Conservation (phyloP, 2,888 invertebrate species). For the Rhagophthalmus giganteus region DNA sequence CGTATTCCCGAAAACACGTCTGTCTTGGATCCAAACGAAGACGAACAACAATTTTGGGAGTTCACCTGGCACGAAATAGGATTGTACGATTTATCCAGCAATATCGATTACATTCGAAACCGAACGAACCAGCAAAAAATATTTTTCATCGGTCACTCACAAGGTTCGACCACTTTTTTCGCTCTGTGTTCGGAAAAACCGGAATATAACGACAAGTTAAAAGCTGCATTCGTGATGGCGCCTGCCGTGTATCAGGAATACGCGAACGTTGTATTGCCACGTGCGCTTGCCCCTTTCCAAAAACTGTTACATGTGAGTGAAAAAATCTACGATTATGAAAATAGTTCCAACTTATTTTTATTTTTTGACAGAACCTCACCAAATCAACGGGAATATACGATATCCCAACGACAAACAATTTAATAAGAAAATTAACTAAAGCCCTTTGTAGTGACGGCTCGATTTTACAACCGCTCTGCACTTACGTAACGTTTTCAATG, state of each 20-base stretch:
- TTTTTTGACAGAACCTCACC: not conserved
- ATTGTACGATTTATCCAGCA: conserved; percentile 72
- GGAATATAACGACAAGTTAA: conserved; percentile 12
- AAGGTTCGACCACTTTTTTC: conserved; percentile 11
- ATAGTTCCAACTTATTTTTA: too few relatives aligned
- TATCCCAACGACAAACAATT: not conserved
- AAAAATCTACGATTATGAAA: too few relatives aligned
- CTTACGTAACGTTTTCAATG: not conserved
- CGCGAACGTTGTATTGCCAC: conserved; percentile 25
- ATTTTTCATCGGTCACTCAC: conserved; percentile 25
- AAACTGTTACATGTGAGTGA: too few relatives aligned
- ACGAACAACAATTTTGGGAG: conserved; percentile 34
- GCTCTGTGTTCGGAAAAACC: conserved; percentile 7
- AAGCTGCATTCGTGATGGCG: conserved; percentile 71
- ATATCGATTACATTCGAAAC: conserved; percentile 68
- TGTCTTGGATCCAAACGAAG: conserved; percentile 33
- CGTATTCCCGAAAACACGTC: conserved; percentile 60
- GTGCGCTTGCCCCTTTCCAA: not conserved
- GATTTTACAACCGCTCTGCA: not conserved
- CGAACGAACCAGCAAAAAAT: conserved; percentile 14
- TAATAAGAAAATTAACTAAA: not conserved
- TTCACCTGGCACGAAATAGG: conserved; percentile 80
- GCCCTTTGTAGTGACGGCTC: not conserved
- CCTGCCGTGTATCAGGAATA: conserved; percentile 66
- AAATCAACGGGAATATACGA: not conserved